A percentile compares a stretch with the other conserved stretches of the same genome.
phyloP scores from a whole-genome alignment of 2,888 invertebrate species.

The Abscondita cerata region DNA sequence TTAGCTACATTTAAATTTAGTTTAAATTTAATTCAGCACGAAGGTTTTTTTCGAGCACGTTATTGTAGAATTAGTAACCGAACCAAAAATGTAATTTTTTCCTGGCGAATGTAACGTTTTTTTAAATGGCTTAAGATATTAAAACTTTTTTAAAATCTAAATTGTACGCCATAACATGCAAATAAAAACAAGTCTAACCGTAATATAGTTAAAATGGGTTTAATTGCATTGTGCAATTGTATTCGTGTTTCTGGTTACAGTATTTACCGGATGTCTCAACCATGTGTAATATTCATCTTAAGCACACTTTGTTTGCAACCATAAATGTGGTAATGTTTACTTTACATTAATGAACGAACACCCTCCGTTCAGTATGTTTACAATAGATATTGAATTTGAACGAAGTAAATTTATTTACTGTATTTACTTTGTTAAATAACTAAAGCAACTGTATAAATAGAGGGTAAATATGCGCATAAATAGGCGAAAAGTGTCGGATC shows the following conservation, averaged over 20 bases:
- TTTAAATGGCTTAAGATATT: too few relatives aligned
- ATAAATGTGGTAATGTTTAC: constrained; percentile 25
- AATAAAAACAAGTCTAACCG: too few relatives aligned
- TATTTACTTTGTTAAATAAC: constrained; percentile 25
- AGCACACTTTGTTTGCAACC: constrained; percentile 13
- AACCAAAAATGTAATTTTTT: too few relatives aligned
- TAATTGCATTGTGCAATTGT: too few relatives aligned
- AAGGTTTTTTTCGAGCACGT: too few relatives aligned
- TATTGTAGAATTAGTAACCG: too few relatives aligned
- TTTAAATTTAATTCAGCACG: too few relatives aligned
- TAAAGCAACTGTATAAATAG: constrained; percentile 20
- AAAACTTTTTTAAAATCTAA: too few relatives aligned
- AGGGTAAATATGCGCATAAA: constrained; percentile 20
- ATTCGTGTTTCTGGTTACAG: background rate
- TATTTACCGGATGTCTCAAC: background rate
- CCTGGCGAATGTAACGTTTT: too few relatives aligned
- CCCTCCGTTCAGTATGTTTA: constrained; percentile 16
- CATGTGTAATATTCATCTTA: constrained; percentile 14
- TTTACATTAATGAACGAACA: constrained; percentile 27
- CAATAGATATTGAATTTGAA: constrained; percentile 31
- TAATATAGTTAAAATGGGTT: too few relatives aligned
- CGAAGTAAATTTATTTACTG: constrained; percentile 28
- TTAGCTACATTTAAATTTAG: too few relatives aligned
- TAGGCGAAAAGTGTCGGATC: constrained; percentile 15
- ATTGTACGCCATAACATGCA: too few relatives aligned